A percentile compares a stretch with the other conserved stretches of the same genome.
Conservation (phyloP, 1,140 invertebrate genomes). For the Papilio polyxenes region DNA sequence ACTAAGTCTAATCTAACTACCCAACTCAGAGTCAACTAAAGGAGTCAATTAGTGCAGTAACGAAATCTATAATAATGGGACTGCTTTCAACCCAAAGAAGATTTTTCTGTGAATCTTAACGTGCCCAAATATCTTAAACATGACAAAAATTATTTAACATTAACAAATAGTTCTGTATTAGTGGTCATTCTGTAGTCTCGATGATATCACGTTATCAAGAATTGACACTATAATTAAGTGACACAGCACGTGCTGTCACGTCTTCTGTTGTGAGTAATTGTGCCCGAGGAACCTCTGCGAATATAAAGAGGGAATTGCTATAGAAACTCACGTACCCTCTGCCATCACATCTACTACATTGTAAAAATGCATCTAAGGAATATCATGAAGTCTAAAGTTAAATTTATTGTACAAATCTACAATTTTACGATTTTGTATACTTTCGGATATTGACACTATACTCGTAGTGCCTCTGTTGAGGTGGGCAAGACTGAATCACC, state of each 20-base stretch:
- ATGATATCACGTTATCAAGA: conserved; percentile 20
- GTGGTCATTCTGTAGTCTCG: not conserved
- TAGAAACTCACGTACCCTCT: not conserved
- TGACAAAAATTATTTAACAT: not conserved
- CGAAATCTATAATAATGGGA: not conserved
- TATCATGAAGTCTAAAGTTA: conserved; percentile 11
- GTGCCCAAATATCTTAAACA: no score
- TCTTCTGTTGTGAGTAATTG: conserved; percentile 35
- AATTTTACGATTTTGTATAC: not conserved
- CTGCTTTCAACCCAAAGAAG: not conserved
- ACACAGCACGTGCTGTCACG: conserved; percentile 36
- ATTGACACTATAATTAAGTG: conserved; percentile 33
- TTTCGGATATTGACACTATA: not conserved
- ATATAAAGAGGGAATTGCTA: conserved; percentile 30
- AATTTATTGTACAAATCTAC: not conserved
- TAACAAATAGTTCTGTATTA: not conserved
- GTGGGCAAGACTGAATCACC: no score
- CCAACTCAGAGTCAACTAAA: no score
- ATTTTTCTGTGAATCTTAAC: not conserved
- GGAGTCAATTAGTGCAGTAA: no score
- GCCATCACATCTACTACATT: not conserved
- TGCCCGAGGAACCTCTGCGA: conserved; percentile 29
- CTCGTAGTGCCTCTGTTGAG: no score
- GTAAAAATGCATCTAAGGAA: conserved; percentile 19
- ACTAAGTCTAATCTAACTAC: no score